Evolutionary conservation across 2,888 invertebrate species (phyloP).

Genomic region (Auanema freiburgensis): DNA sequence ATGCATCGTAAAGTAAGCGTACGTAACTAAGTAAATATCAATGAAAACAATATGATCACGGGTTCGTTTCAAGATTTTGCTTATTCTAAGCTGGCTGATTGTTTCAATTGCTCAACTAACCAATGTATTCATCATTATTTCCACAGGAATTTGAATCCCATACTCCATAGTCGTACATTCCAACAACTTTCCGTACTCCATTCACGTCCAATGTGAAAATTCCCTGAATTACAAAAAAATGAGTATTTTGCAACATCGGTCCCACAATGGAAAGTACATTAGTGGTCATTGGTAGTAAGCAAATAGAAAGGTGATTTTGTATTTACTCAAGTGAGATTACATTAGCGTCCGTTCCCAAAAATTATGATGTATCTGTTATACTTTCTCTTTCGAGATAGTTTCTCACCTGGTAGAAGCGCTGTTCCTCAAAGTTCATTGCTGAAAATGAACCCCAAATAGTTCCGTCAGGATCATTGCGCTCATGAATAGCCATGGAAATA

Average conservation of each 20-base stretch:
- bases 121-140: conserved; percentile 61
- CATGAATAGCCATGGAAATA: conserved; percentile 64
- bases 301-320: conserved; percentile 3
- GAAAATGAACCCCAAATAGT: conserved; percentile 63
- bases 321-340: conserved; percentile 2
- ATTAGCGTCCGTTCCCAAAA: conserved; percentile 8
- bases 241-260: not conserved
- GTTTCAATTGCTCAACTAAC: conserved; percentile 25
- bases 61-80: no score
- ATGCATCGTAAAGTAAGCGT: no score
- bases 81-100: no score
- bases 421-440: conserved; percentile 63
- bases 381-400: not conserved
- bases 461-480: conserved; percentile 56
- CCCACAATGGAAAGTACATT: not conserved
- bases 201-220: conserved; percentile 61
- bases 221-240: conserved; percentile 41
- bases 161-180: conserved; percentile 61
- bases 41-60: no score
- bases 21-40: no score
- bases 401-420: conserved; percentile 60
- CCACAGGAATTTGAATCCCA: conserved; percentile 62
- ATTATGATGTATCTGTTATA: not conserved
- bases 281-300: not conserved
- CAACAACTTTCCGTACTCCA: conserved; percentile 59